Percentiles rank a stretch among this genome's conserved stretches.
These are phyloP conservation scores for Embidobia sp. DNA, from an alignment of 2,888 invertebrate species.

Conservation along the genomic window DNA sequence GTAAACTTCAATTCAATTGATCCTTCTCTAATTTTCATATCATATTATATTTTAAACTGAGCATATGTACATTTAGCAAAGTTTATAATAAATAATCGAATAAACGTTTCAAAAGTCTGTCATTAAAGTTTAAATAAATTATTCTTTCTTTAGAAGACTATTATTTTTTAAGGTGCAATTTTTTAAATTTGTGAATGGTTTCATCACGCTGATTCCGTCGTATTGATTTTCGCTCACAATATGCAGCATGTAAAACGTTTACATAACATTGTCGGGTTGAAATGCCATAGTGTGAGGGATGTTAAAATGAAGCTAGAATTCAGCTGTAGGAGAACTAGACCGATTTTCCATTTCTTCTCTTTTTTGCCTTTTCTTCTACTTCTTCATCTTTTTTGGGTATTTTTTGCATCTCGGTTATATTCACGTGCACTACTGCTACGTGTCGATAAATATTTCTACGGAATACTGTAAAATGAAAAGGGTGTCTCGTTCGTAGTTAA, in stretches of 20 bases:
- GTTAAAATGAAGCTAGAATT: conserved; percentile 13
- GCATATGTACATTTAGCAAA: too few species aligned
- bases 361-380: conserved; percentile 20
- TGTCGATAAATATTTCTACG: conserved; percentile 51
- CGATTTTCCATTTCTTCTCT: conserved; percentile 14
- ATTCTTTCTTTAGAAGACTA: too few species aligned
- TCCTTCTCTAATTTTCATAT: too few species aligned
- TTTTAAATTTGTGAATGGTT: conserved; percentile 16
- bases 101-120: too few species aligned
- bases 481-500: conserved; percentile 44
- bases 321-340: conserved; percentile 25
- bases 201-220: neutral
- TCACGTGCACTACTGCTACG: conserved; percentile 36
- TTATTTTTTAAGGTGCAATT: neutral
- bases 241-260: conserved; percentile 46
- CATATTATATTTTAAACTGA: too few species aligned
- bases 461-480: conserved; percentile 49
- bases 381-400: too few species aligned
- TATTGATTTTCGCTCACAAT: conserved; percentile 51
- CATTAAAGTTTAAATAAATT: too few species aligned
- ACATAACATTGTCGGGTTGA: conserved; percentile 48
- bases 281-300: conserved; percentile 26
- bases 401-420: conserved; percentile 20
- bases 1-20: neutral
- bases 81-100: too few species aligned